Evolutionary conservation across 1,140 invertebrate genomes (phyloP), one percentile per base, ranked within the genome.

Genomic region (Rhyzopertha dominica): DNA sequence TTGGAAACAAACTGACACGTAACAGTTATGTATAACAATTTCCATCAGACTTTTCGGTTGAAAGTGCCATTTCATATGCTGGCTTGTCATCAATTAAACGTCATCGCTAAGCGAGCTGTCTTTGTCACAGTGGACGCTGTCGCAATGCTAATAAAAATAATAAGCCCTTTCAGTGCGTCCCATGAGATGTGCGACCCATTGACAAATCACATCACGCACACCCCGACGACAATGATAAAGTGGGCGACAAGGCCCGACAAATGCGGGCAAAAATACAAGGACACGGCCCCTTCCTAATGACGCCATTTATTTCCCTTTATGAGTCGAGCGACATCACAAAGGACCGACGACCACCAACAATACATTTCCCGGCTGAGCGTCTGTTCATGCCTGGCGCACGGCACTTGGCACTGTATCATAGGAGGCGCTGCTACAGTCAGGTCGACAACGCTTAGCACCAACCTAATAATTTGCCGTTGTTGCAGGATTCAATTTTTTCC

Each of bases 191-290:
- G 35, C 14, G 18, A 24, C 14, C 46, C 47, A 47, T 53, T 57
- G 54, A 57, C 55, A 58, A 58, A 58, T 54, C 55, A 43, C 52
- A 36, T 55, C 55, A 58, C 55, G 55, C 52, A 43, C 53, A 42
- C 53, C 46, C 53, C 49, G 54, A 52, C 51, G 57, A 59, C 57
- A 59, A 47, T 59, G 57, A 59, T 53, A 51, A 57, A 59, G 52
- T 54, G 43, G 49, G 52, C 54, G 57, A 59, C 57, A 59, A 57
- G 57, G 44, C 40, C 47, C 57, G 49, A 53, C 52, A 59, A 59
- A 59, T 59, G 57, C 54, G 53, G 51, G 52, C 49, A 55, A 57
- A 59, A 59, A 54, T 59, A 59, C 57, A 57, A 57, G 57, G 54
- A 59, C 57, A 57, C 46, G 57, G 54, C 57, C 57, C 49, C 52